phyloP scores from a whole-genome alignment of 2,797 vertebrate species.

The Epinephelus awoara region DNA sequence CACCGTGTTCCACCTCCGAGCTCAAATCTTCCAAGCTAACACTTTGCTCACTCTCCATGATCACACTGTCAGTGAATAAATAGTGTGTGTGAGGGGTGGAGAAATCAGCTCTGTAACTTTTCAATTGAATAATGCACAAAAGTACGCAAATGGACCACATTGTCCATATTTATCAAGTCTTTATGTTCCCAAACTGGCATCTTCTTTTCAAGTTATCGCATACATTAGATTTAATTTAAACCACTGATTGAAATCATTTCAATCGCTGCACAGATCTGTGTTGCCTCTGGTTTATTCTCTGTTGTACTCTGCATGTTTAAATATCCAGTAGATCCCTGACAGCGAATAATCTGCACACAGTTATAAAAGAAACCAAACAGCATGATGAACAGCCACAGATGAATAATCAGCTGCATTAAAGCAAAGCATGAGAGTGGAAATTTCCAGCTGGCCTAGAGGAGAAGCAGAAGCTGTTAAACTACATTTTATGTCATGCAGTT shows the following conservation, averaged over 20 bases:
- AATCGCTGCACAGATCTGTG: not conserved
- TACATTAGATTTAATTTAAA: not conserved
- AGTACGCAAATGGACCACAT: not conserved
- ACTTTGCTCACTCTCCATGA: too few relatives aligned
- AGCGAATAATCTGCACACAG: not conserved
- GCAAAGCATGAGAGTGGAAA: constrained; percentile 37
- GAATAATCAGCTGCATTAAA: constrained; percentile 27
- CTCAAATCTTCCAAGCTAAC: too few relatives aligned
- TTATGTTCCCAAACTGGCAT: not conserved
- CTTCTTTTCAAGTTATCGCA: not conserved
- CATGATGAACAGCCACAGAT: constrained; percentile 33
- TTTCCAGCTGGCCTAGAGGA: constrained; percentile 42
- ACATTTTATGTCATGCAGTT: constrained; percentile 3
- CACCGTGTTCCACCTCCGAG: too few relatives aligned
- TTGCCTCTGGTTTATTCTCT: not conserved
- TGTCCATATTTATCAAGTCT: not conserved
- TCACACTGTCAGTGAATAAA: too few relatives aligned
- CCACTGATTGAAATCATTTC: not conserved
- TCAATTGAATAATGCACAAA: too few relatives aligned
- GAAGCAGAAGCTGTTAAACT: constrained; percentile 12
- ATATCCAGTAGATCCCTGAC: not conserved
- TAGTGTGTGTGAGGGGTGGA: too few relatives aligned
- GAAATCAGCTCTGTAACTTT: too few relatives aligned
- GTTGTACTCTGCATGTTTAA: constrained; percentile 13
- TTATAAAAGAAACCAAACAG: constrained; percentile 24